Percentiles rank a stretch among this genome's conserved stretches.
These are phyloP conservation scores for Eumerus sabulonum DNA, from an alignment of 2,888 invertebrate genomes.

Conservation along the genomic window DNA sequence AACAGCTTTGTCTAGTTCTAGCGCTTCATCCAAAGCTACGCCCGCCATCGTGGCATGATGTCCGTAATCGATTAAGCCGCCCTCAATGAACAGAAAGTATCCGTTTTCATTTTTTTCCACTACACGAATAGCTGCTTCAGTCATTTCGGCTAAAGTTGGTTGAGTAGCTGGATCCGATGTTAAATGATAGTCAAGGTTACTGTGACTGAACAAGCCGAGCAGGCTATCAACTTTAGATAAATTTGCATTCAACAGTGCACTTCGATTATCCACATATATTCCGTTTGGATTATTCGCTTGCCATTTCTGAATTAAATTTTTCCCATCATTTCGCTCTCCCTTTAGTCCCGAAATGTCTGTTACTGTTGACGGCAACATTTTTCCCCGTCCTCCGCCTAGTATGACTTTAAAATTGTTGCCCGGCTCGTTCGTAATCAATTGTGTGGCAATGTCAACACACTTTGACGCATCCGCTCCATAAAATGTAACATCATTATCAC, in stretches of 20 bases:
- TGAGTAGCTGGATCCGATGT: conserved; percentile 78
- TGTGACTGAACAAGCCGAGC: conserved; percentile 80
- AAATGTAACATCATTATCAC: conserved; percentile 81
- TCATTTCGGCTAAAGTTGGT: conserved; percentile 85
- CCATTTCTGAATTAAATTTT: conserved; percentile 85
- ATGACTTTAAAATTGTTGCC: conserved; percentile 87
- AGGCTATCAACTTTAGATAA: conserved; percentile 79
- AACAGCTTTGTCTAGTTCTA: conserved; percentile 87
- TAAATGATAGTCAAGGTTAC: conserved; percentile 81
- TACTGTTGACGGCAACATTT: conserved; percentile 82
- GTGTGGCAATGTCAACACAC: conserved; percentile 87
- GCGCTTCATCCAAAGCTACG: conserved; percentile 87
- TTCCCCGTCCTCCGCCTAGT: conserved; percentile 86
- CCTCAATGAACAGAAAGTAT: conserved; percentile 82
- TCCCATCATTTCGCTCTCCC: conserved; percentile 83
- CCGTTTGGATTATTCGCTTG: conserved; percentile 79
- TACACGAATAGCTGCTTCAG: conserved; percentile 82
- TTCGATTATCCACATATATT: conserved; percentile 82
- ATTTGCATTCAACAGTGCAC: conserved; percentile 80
- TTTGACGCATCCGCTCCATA: conserved; percentile 63
- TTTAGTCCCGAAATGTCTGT: conserved; percentile 78
- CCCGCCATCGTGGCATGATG: conserved; percentile 85
- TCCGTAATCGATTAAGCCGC: conserved; percentile 87
- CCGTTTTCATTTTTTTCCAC: conserved; percentile 81
- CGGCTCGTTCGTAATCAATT: conserved; percentile 84